Conservation (phyloP, 1,140 invertebrate species). For the Aphelinus atriplicis region DNA sequence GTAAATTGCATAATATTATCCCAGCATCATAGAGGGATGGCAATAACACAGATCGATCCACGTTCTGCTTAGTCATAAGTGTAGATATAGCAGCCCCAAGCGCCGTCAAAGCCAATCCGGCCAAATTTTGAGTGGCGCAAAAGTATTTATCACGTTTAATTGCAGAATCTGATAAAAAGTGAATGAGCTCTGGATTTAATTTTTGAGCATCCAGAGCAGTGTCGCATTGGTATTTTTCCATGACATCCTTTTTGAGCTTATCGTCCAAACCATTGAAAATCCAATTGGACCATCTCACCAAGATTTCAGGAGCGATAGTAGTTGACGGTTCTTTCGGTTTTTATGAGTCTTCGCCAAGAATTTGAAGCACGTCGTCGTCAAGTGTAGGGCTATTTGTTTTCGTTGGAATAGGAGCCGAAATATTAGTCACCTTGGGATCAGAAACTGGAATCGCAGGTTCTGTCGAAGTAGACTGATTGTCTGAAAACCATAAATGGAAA, state of each 20-base stretch:
- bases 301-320: background rate
- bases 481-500: background rate
- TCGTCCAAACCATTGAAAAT: background rate
- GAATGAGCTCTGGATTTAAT: slow-evolving; percentile 14
- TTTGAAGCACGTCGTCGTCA: background rate
- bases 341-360: background rate
- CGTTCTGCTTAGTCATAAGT: background rate
- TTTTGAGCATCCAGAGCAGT: slow-evolving; percentile 13
- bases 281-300: background rate
- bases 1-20: slow-evolving; percentile 3
- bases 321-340: background rate
- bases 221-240: too few species aligned
- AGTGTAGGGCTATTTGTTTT: too few species aligned
- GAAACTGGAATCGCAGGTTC: background rate
- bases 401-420: background rate
- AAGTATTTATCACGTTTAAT: slow-evolving; percentile 26
- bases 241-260: background rate
- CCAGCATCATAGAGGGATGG: slow-evolving; percentile 6
- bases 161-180: slow-evolving; percentile 7
- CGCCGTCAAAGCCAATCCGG: background rate
- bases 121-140: slow-evolving; percentile 10
- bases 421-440: background rate
- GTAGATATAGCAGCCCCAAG: slow-evolving; percentile 15
- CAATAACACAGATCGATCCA: background rate
- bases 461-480: background rate